Conservation (phyloP, 2,888 invertebrate genomes). For the Drosophila setosimentum region DNA sequence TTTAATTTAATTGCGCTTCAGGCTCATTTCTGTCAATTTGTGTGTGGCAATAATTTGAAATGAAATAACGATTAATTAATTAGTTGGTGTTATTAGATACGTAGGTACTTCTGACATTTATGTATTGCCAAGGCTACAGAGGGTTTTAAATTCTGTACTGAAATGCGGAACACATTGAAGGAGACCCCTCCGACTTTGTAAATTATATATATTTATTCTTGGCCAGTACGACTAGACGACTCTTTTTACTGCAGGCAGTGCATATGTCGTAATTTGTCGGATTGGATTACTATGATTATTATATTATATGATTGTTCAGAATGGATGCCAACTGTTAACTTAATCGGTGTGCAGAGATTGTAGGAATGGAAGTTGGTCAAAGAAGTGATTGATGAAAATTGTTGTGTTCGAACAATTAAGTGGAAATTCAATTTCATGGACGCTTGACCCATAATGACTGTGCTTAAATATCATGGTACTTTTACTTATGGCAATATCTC, state of each 20-base stretch:
- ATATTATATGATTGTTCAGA: background rate
- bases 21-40: slow-evolving; percentile 28
- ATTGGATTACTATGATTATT: background rate
- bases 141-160: background rate
- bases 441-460: slow-evolving; percentile 16
- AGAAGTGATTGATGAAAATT: slow-evolving; percentile 17
- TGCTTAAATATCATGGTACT: slow-evolving; percentile 1
- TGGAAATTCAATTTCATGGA: slow-evolving; percentile 33
- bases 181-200: background rate
- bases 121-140: background rate
- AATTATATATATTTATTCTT: background rate
- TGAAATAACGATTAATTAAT: background rate
- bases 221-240: too few relatives aligned
- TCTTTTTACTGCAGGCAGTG: background rate
- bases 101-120: background rate
- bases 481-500: slow-evolving; percentile 15
- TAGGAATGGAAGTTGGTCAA: background rate
- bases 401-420: background rate
- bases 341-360: background rate
- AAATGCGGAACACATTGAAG: too few relatives aligned
- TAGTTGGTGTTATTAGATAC: background rate
- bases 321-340: background rate
- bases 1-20: slow-evolving; percentile 48
- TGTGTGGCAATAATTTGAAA: background rate
- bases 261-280: background rate